Evolutionary conservation across 1,140 invertebrate genomes (phyloP), one percentile per base, ranked within the genome.

Genomic region (Drosophila repleta): DNA sequence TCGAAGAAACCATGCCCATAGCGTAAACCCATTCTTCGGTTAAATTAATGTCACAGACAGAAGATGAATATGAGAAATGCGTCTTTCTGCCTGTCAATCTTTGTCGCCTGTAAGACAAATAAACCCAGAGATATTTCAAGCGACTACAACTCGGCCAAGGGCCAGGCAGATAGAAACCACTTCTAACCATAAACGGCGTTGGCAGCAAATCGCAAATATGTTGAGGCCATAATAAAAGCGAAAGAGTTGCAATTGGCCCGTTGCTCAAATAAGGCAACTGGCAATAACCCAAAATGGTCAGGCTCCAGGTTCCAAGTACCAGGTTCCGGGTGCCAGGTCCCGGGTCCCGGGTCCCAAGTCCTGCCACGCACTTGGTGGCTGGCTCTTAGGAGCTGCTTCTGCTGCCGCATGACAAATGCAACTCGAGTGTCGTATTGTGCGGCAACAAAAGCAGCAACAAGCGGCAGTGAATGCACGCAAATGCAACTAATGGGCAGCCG

Each of bases 361-460:
- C 51, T 63, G 21, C 58, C 57, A 67, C 29, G 58, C 58, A 52
- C 39, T 46, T 45, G 24, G 49, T 48, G 69, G 52, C 65, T 55
- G 72, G 80, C 83, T 87, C 66, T 77, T 73, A 68, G 66, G 65
- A 64, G 73, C 80, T 61, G 66, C 45, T 18, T 11, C 32, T 35
- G 32, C 32, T 32, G 29, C 29, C 6, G 26, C 77, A 85, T 87
- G 83, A 87, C 83, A 87, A 87, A 88, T 88, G 76, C 83, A 88
- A 88, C 83, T 88, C 83, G 83, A 88, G 83, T 88, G 83, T 83
- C 85, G 83, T 69, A 88, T 88, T 88, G 83, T 88, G 76, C 49
- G 56, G 71, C 65, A 66, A 87, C 74, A 81, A 71, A 68, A 76
- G 71, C 70, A 68, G 45, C 43, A 63, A 72, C 35, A 46, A 41